Conservation (phyloP, 2,888 invertebrate species). For the Ophion slaviceki region DNA sequence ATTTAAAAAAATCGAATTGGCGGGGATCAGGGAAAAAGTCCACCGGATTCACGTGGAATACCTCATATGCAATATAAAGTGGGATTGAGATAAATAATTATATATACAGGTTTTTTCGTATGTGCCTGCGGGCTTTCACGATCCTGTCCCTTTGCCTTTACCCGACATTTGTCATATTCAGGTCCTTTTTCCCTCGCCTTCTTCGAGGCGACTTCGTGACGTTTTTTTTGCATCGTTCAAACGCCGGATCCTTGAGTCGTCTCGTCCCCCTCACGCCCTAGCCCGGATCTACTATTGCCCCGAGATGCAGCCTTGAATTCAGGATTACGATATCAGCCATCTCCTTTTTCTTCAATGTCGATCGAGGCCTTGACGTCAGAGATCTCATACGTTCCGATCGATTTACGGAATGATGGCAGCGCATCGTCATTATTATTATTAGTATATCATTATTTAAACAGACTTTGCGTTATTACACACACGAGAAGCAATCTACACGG, state of each 20-base stretch:
- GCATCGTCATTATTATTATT: constrained; percentile 14
- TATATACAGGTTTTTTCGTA: no score
- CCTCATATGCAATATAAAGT: no score
- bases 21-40: no score
- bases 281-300: constrained; percentile 6
- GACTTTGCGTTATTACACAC: background rate
- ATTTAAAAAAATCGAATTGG: no score
- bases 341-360: constrained; percentile 43
- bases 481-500: background rate
- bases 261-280: background rate
- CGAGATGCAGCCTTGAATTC: constrained; percentile 36
- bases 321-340: constrained; percentile 35
- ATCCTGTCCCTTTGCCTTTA: no score
- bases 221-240: constrained; percentile 9
- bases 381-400: constrained; percentile 18
- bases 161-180: no score
- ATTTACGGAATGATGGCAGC: constrained; percentile 1
- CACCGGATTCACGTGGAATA: no score
- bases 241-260: constrained; percentile 21
- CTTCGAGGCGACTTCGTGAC: background rate
- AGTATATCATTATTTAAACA: background rate
- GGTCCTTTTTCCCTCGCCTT: background rate
- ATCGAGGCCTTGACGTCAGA: constrained; percentile 42
- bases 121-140: no score
- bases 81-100: no score